Evolutionary conservation across 2,888 invertebrate species (phyloP).

Genomic region (Zele albiditarsus): DNA sequence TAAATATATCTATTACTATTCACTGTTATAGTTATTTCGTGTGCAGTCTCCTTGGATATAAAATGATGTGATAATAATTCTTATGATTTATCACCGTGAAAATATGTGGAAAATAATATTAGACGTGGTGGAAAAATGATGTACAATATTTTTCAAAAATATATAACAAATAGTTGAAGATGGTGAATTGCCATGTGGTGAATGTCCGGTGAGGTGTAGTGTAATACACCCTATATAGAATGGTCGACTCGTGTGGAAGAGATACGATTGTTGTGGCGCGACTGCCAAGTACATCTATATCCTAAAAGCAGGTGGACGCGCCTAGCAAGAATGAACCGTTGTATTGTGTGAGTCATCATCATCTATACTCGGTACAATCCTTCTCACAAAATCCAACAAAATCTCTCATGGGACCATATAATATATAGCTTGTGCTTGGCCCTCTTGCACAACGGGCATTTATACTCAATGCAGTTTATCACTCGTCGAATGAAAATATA

Average conservation of each 20-base stretch:
- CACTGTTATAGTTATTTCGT: neutral
- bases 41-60: neutral
- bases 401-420: neutral
- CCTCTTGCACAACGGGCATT: conserved; percentile 3
- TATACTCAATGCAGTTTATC: conserved; percentile 38
- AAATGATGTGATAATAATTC: too few species aligned
- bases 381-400: conserved; percentile 6
- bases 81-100: too few species aligned
- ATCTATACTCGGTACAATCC: neutral
- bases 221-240: too few species aligned
- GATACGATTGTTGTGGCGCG: neutral
- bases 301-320: neutral
- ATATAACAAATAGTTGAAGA: neutral
- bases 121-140: too few species aligned
- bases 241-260: neutral
- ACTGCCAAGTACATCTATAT: neutral
- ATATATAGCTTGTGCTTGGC: neutral
- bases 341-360: conserved; percentile 3
- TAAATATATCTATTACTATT: too few species aligned
- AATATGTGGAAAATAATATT: too few species aligned
- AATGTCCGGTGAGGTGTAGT: too few species aligned
- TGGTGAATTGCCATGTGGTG: too few species aligned
- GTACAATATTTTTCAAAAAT: conserved; percentile 13
- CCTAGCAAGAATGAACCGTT: neutral
- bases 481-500: conserved; percentile 35